These are phyloP conservation scores for Propithecus perrieri DNA, from an alignment of 2,797 vertebrate genomes.

Conservation along the genomic window DNA sequence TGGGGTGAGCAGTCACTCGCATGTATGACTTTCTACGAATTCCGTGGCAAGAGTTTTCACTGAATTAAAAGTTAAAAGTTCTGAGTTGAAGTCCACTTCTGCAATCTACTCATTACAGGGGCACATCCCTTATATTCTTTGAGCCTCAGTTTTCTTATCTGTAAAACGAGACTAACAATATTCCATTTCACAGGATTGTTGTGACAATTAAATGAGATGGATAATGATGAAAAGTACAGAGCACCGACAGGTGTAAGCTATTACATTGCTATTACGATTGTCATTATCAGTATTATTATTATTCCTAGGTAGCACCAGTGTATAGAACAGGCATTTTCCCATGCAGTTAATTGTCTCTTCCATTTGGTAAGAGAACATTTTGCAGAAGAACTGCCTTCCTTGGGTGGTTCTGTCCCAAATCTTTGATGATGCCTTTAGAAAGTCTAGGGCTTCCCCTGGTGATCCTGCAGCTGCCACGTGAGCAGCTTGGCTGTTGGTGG, in stretches of 20 bases:
- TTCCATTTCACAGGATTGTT: neutral
- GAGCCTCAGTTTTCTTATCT: constrained; percentile 2
- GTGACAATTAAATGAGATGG: neutral
- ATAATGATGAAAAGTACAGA: accelerated
- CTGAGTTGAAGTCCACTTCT: neutral
- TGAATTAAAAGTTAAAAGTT: neutral
- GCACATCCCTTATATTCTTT: neutral
- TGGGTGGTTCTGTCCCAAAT: too few species aligned
- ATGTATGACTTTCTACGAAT: neutral
- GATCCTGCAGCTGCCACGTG: neutral
- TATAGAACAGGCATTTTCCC: neutral
- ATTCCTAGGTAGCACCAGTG: neutral
- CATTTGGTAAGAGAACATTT: neutral
- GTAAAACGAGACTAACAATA: neutral
- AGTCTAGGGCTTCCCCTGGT: neutral
- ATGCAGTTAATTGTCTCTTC: accelerated
- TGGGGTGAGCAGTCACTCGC: neutral
- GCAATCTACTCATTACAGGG: neutral
- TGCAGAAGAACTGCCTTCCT: neutral
- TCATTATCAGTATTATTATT: accelerated
- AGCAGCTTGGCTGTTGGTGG: neutral
- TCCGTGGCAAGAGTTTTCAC: neutral
- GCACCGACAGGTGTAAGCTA: neutral
- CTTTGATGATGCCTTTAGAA: neutral
- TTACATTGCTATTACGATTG: accelerated